Percentiles rank a stretch among this genome's conserved stretches.
These are phyloP conservation scores for Apis dorsata DNA, from an alignment of 1,140 invertebrate species.

Conservation along the genomic window DNA sequence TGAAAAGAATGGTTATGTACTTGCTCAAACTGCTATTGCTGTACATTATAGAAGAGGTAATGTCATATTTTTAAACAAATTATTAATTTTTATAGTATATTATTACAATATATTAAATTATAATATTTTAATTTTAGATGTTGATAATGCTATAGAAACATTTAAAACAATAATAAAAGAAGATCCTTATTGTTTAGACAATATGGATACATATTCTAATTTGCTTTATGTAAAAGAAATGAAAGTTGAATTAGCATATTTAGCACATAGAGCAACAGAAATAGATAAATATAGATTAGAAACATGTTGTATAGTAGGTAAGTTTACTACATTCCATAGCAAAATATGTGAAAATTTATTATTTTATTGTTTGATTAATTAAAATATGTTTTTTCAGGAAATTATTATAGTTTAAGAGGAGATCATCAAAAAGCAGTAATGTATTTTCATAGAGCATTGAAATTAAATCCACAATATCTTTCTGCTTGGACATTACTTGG, in stretches of 20 bases:
- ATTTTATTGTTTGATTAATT: neutral
- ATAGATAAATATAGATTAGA: conserved; percentile 98
- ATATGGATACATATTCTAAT: conserved; percentile 98
- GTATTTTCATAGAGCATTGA: conserved; percentile 97
- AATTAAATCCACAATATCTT: conserved; percentile 96
- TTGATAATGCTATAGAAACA: conserved; percentile 92
- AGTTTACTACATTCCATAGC: conserved; percentile 60
- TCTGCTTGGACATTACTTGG: conserved; percentile 99
- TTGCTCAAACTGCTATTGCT: conserved; percentile 94
- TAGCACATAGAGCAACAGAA: conserved; percentile 95
- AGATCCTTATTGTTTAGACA: conserved; percentile 96
- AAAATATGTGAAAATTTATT: neutral
- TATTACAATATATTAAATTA: conserved; percentile 5
- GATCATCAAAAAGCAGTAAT: conserved; percentile 98
- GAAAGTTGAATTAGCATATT: conserved; percentile 93
- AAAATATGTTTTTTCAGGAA: conserved; percentile 84
- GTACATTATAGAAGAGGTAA: conserved; percentile 95
- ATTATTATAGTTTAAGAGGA: conserved; percentile 97
- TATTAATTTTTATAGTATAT: neutral
- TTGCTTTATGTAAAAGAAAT: conserved; percentile 96
- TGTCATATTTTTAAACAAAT: conserved; percentile 1
- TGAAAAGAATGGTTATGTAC: conserved; percentile 92
- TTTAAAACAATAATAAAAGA: conserved; percentile 90
- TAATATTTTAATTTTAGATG: conserved; percentile 83
- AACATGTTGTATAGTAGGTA: conserved; percentile 99